Evolutionary conservation across 2,113 vertebrate species (phyloP).

Genomic region (Vulpes vulpes): DNA sequence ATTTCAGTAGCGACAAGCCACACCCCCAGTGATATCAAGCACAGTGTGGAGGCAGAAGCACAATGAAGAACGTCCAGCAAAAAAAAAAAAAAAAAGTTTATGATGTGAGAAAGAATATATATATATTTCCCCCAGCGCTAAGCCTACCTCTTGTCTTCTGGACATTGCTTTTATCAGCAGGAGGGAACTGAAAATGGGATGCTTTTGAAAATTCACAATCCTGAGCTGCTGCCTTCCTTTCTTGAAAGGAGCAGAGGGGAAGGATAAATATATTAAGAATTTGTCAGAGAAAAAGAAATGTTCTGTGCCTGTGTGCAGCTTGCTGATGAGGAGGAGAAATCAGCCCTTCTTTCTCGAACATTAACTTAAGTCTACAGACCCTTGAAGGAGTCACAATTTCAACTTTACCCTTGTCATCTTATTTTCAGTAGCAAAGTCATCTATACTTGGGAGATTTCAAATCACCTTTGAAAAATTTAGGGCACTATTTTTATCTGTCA

Average conservation of each 20-base stretch:
- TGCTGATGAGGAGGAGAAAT: conserved; percentile 47
- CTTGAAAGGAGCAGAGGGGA: conserved; percentile 77
- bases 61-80: background rate
- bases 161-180: conserved; percentile 79
- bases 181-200: conserved; percentile 74
- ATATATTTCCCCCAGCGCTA: background rate
- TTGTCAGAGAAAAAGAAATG: conserved; percentile 75
- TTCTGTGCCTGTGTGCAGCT: conserved; percentile 65
- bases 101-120: background rate
- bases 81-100: background rate
- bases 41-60: background rate
- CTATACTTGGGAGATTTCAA: conserved; percentile 81
- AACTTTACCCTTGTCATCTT: conserved; percentile 83
- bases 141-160: conserved; percentile 80
- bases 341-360: conserved; percentile 60
- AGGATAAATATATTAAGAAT: conserved; percentile 85
- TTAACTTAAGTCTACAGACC: conserved; percentile 82
- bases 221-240: conserved; percentile 78
- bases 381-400: conserved; percentile 65
- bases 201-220: conserved; percentile 83
- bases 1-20: conserved; percentile 7
- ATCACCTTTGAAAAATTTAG: conserved; percentile 85
- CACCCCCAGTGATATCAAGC: background rate
- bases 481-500: conserved; percentile 80
- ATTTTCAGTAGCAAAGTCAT: conserved; percentile 83